A percentile compares a stretch with the other conserved stretches of the same genome.
Evolutionary conservation across 2,113 vertebrate genomes (phyloP).

Genomic region (Lethenteron camtschaticum): DNA sequence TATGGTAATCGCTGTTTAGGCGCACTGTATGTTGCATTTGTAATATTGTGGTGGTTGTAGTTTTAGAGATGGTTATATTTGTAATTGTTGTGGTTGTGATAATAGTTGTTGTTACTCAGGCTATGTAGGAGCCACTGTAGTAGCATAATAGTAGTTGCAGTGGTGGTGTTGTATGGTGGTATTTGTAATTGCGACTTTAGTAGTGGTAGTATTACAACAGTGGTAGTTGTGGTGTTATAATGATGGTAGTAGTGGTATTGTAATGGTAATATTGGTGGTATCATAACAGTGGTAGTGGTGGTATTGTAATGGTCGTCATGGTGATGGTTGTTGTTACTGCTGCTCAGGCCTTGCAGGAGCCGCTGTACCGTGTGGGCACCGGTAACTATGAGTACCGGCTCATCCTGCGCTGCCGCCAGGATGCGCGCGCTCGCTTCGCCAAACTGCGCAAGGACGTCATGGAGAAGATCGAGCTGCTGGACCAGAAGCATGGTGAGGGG

Average conservation of each 20-base stretch:
- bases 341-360: constrained; percentile 66
- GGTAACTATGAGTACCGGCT: constrained; percentile 93
- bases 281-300: background rate
- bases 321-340: background rate
- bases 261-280: background rate
- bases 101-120: background rate
- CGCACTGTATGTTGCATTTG: too few species aligned
- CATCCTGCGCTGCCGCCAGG: constrained; percentile 77
- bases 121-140: background rate
- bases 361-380: constrained; percentile 73
- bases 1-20: too few species aligned
- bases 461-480: constrained; percentile 89
- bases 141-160: background rate
- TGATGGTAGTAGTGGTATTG: background rate
- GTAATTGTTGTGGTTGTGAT: constrained; percentile 2
- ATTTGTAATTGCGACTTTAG: background rate
- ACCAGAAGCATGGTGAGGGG: constrained; percentile 79
- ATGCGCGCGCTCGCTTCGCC: constrained; percentile 70
- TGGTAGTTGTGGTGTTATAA: too few species aligned
- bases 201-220: too few species aligned
- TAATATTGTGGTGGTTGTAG: background rate
- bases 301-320: background rate
- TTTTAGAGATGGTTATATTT: background rate
- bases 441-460: constrained; percentile 95
- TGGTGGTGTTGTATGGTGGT: background rate